Evolutionary conservation across 2,888 invertebrate species (phyloP).

Genomic region (Blastobasis lacticolella): DNA sequence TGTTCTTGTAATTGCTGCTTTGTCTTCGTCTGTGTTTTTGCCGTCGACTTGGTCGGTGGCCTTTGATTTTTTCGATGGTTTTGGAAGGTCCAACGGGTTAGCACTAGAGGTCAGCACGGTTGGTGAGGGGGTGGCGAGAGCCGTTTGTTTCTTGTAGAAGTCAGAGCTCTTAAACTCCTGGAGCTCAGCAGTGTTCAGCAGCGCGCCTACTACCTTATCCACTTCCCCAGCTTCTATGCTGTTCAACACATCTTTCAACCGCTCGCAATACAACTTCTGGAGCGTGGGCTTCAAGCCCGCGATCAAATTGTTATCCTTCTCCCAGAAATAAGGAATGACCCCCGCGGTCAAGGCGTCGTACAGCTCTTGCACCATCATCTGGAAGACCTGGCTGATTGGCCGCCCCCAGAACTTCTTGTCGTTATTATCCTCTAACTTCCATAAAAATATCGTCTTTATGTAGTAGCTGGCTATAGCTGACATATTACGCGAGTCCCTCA

Average conservation of each 20-base stretch:
- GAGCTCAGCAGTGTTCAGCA: slow-evolving; percentile 41
- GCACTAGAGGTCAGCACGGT: too few relatives aligned
- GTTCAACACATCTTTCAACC: slow-evolving; percentile 45
- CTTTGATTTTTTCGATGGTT: too few relatives aligned
- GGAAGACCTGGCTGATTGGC: slow-evolving; percentile 39
- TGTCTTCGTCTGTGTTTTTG: too few relatives aligned
- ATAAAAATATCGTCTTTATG: slow-evolving; percentile 71
- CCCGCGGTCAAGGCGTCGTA: slow-evolving; percentile 34
- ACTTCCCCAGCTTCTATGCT: slow-evolving; percentile 44
- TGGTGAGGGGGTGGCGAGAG: too few relatives aligned
- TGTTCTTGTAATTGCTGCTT: too few relatives aligned
- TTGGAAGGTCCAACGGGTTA: too few relatives aligned
- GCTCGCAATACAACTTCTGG: slow-evolving; percentile 39
- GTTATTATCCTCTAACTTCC: slow-evolving; percentile 43
- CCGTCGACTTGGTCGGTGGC: too few relatives aligned
- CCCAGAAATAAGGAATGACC: slow-evolving; percentile 54
- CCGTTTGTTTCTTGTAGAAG: slow-evolving; percentile 32
- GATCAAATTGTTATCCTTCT: slow-evolving; percentile 46
- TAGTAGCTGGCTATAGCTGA: slow-evolving; percentile 70
- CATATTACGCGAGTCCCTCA: slow-evolving; percentile 59
- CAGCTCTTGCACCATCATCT: slow-evolving; percentile 45
- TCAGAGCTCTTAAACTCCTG: slow-evolving; percentile 37
- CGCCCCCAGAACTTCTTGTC: slow-evolving; percentile 49
- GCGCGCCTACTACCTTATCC: slow-evolving; percentile 29
- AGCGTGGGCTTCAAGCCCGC: slow-evolving; percentile 37